These are phyloP conservation scores for Ifrita kowaldi DNA, from an alignment of 2,113 vertebrate species.

Conservation along the genomic window DNA sequence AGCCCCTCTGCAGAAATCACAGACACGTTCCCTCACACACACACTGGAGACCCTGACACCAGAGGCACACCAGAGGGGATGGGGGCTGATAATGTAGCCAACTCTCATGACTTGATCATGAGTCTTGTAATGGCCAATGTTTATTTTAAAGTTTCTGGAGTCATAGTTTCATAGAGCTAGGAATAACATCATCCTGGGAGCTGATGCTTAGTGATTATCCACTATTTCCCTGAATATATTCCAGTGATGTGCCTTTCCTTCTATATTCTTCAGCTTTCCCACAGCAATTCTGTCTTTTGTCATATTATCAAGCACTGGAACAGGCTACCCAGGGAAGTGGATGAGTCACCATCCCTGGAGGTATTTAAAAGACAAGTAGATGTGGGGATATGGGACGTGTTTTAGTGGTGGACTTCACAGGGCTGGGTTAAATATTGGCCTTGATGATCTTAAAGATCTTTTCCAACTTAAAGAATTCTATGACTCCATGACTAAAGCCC, in stretches of 20 bases:
- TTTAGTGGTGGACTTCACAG: not conserved
- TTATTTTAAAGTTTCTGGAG: constrained; percentile 18
- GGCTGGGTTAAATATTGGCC: not conserved
- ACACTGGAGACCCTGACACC: not conserved
- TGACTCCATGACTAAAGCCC: not conserved
- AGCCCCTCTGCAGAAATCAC: not conserved
- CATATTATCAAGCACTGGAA: not conserved
- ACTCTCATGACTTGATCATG: not conserved
- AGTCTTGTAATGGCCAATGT: not conserved
- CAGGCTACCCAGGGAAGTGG: not conserved
- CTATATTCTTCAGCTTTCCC: not conserved
- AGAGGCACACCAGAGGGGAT: not conserved
- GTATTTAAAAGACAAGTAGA: not conserved
- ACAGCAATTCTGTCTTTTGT: not conserved
- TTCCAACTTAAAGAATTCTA: not conserved
- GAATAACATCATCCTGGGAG: not conserved
- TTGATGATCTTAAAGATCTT: not conserved
- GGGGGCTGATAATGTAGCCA: not conserved
- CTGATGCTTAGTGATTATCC: not conserved
- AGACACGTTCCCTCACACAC: not conserved
- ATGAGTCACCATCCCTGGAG: not conserved
- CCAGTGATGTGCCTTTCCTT: not conserved
- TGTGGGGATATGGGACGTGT: not conserved
- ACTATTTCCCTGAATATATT: not conserved
- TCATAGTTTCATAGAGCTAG: not conserved